Evolutionary conservation across 2,113 vertebrate genomes (phyloP), one percentile per base, ranked within the genome.

Genomic region (Sterna hirundo): DNA sequence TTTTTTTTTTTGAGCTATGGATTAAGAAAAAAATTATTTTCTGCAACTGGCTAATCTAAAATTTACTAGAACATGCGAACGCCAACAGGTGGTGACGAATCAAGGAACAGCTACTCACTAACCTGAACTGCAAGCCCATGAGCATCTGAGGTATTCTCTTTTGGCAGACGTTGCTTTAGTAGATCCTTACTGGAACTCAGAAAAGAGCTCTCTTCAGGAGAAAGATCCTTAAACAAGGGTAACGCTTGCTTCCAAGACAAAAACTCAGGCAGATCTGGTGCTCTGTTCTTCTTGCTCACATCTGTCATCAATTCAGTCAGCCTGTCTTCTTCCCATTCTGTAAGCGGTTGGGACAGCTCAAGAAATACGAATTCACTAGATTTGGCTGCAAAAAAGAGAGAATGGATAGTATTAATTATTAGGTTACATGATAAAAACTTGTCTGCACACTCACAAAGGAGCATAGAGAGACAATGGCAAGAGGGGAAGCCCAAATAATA

Each of bases 281-380:
- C 95, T 95, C 97, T 96, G 78, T 91, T 97, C 69, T 84, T 96
- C 71, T 74, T 97, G 96, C 98, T 98, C 80, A 98, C 95, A 96
- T 66, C 55, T 44, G 83, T 91, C 92, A 98, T 97, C 86, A 98
- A 58, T 74, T 98, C 95, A 75, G 95, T 96, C 92, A 98, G 83
- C 42, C 92, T 95, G 40, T 87, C 70, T 85, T 98, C 94, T 91
- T 98, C 97, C 71, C 40, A 47, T 93, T 97, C 93, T 71, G 94
- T 87, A 81, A 98, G 87, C 57, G 95, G 94, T 82, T 94, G 95
- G 30, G 86, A 91, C 68, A 98, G 83, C n/a, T 98, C 97, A 92
- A 98, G 96, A 95, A 98, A 98, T 69, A 98, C 23, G 84, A 98
- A 98, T 94, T 98, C 98, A 87, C 49, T 95, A 30, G 92, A 94